phyloP scores from a whole-genome alignment of 2,888 invertebrate genomes.

The Clostera curtula region DNA sequence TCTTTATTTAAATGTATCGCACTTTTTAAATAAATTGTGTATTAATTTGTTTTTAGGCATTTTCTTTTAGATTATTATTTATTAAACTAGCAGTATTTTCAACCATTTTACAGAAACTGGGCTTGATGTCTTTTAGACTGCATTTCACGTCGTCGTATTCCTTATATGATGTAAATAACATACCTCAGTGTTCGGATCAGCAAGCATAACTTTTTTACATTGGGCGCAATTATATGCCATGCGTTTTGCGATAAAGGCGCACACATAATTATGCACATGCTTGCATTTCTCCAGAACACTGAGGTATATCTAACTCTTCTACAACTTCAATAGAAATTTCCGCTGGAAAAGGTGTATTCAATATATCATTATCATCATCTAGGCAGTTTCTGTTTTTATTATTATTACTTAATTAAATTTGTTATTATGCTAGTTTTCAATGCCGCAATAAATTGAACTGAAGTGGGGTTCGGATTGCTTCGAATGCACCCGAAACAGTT shows the following conservation, averaged over 20 bases:
- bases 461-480: slow-evolving; percentile 5
- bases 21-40: neutral
- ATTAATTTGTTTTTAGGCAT: neutral
- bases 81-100: slow-evolving; percentile 4
- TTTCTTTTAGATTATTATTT: slow-evolving; percentile 5
- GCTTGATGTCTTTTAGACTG: neutral
- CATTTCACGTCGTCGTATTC: slow-evolving; percentile 2
- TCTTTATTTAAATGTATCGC: neutral
- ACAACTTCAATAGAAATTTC: neutral
- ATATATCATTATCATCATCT: slow-evolving; percentile 2
- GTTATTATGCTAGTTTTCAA: slow-evolving; percentile 3
- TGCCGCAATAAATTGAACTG: slow-evolving; percentile 5
- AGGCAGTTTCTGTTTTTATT: slow-evolving; percentile 7
- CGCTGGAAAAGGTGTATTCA: neutral
- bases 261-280: slow-evolving; percentile 3
- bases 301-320: slow-evolving; percentile 7
- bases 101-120: slow-evolving; percentile 3
- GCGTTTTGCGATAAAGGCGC: slow-evolving; percentile 5
- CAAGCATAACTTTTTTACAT: slow-evolving; percentile 4
- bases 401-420: slow-evolving; percentile 6
- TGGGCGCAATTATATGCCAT: neutral
- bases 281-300: slow-evolving; percentile 1
- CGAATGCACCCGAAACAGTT: slow-evolving; percentile 8
- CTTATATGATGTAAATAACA: slow-evolving; percentile 7
- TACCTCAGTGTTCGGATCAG: slow-evolving; percentile 8